These are phyloP conservation scores for Lymantria dispar DNA, from an alignment of 2,888 invertebrate species.

Conservation along the genomic window DNA sequence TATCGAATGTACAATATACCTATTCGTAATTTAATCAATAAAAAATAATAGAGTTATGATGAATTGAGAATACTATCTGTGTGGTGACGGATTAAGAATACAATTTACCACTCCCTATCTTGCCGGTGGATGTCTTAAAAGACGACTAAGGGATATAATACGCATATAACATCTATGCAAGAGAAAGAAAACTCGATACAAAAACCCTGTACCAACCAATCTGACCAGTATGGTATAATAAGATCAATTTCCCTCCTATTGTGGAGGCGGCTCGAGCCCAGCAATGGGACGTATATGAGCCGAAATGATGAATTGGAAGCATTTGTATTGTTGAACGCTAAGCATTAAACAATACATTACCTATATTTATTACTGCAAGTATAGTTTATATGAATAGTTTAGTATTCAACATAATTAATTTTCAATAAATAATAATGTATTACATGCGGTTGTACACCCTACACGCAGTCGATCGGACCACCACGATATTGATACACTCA, in stretches of 20 bases:
- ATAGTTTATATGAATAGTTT: conserved; percentile 1
- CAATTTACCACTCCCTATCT: too few species aligned
- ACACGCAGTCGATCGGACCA: conserved; percentile 53
- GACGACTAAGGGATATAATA: too few species aligned
- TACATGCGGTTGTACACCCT: conserved; percentile 44
- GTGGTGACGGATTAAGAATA: too few species aligned
- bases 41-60: conserved; percentile 13
- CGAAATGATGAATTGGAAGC: conserved; percentile 7
- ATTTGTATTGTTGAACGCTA: conserved; percentile 5
- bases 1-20: conserved; percentile 7
- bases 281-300: too few species aligned
- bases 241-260: too few species aligned
- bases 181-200: too few species aligned
- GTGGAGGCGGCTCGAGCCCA: too few species aligned
- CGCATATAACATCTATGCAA: too few species aligned
- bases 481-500: conserved; percentile 31
- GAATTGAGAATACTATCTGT: too few species aligned
- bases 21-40: conserved; percentile 13
- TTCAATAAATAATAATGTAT: conserved; percentile 65
- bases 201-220: too few species aligned
- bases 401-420: conserved; percentile 66
- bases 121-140: too few species aligned
- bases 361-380: not conserved
- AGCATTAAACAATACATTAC: not conserved
- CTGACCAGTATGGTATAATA: too few species aligned